phyloP scores from a whole-genome alignment of 1,140 invertebrate species.

The Caenorhabditis brenneri region DNA sequence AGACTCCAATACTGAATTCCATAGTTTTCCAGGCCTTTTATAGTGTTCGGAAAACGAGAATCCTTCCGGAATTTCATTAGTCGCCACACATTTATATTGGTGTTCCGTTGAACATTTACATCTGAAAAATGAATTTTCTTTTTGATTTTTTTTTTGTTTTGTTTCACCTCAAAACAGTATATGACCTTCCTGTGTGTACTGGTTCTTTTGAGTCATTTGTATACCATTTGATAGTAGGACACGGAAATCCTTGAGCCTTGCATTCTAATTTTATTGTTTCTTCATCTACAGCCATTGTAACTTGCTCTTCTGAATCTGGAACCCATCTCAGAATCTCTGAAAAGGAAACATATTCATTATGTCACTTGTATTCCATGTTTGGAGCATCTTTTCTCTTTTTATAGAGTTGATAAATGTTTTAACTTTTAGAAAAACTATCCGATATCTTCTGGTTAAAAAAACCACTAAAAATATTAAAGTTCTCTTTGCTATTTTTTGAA shows the following conservation, averaged over 20 bases:
- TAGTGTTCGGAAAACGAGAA: conserved; percentile 66
- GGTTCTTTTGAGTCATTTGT: conserved; percentile 61
- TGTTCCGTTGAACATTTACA: conserved; percentile 67
- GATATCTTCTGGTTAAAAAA: too few species aligned
- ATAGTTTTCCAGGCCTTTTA: conserved; percentile 59
- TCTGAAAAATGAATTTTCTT: conserved; percentile 48
- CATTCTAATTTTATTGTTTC: conserved; percentile 61
- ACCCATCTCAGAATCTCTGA: conserved; percentile 65
- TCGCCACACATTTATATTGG: conserved; percentile 63
- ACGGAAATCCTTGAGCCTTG: conserved; percentile 68
- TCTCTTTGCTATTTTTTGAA: too few species aligned
- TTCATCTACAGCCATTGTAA: conserved; percentile 55
- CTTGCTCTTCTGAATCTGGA: conserved; percentile 59
- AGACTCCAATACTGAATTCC: conserved; percentile 61
- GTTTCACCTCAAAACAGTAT: not conserved
- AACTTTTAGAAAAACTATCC: too few species aligned
- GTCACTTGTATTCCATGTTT: too few species aligned
- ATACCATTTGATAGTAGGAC: conserved; percentile 64
- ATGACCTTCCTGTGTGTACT: conserved; percentile 41
- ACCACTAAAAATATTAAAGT: too few species aligned
- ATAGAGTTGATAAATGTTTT: too few species aligned
- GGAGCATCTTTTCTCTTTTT: too few species aligned
- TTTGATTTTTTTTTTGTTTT: not conserved
- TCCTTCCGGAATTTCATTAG: conserved; percentile 64
- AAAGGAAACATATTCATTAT: too few species aligned